Percentiles rank a stretch among this genome's conserved stretches.
Conservation (phyloP, 2,888 invertebrate species). For the Meiosimyza decipiens region DNA sequence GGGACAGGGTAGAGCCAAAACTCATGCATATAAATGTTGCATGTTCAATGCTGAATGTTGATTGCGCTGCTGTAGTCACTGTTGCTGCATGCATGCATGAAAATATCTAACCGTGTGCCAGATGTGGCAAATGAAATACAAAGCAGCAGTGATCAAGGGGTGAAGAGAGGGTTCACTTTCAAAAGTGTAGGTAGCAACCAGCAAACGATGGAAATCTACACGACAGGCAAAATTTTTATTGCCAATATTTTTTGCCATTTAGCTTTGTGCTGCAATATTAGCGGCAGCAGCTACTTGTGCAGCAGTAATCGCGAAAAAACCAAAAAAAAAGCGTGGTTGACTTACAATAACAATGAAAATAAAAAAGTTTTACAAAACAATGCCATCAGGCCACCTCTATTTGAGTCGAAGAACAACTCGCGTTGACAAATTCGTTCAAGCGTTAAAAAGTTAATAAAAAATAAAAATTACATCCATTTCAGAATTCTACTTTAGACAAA, state of each 20-base stretch:
- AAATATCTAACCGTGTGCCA: background rate
- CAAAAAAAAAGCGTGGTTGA: too few relatives aligned
- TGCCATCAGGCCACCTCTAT: background rate
- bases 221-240: background rate
- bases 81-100: background rate
- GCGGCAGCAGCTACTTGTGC: background rate
- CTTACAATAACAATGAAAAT: too few relatives aligned
- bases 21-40: constrained; percentile 11
- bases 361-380: background rate
- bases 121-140: background rate
- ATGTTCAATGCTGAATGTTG: constrained; percentile 6
- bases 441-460: too few relatives aligned
- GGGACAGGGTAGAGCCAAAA: background rate
- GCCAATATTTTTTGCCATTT: background rate
- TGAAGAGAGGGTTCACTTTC: background rate
- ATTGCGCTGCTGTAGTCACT: constrained; percentile 16
- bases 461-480: too few relatives aligned
- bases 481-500: too few relatives aligned
- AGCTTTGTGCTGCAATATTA: background rate
- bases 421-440: too few relatives aligned
- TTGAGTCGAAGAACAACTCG: background rate
- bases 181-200: background rate
- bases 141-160: background rate
- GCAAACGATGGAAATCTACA: too few relatives aligned
- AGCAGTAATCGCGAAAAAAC: background rate